Evolutionary conservation across 2,113 vertebrate species (phyloP).

Genomic region (Sylvia atricapilla): DNA sequence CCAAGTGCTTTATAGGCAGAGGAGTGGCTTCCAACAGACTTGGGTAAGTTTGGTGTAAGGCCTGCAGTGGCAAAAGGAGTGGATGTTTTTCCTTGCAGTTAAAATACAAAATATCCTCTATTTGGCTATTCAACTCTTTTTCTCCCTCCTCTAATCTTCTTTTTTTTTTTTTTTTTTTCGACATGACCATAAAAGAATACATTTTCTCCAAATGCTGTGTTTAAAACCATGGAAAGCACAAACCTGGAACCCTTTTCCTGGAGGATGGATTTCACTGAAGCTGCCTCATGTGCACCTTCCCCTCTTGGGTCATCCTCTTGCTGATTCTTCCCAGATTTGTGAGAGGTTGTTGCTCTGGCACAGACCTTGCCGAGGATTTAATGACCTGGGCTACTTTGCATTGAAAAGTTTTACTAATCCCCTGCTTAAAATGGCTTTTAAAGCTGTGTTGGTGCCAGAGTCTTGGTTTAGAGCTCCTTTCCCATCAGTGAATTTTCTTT

Average conservation of each 20-base stretch:
- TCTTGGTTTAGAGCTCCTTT: background rate
- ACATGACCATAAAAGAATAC: rapidly evolving
- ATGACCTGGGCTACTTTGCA: background rate
- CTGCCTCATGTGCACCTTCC: background rate
- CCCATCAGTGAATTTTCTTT: background rate
- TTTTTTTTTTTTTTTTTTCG: background rate
- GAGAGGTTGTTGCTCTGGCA: background rate
- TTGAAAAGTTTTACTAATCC: background rate
- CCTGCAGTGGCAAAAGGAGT: background rate
- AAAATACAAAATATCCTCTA: background rate
- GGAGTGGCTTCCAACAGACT: background rate
- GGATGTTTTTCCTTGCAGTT: background rate
- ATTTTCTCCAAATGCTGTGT: background rate
- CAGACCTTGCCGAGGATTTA: background rate
- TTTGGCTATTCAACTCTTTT: background rate
- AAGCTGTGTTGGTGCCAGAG: background rate
- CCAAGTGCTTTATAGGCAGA: background rate
- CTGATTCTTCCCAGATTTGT: background rate
- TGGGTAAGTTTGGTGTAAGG: background rate
- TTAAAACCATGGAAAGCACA: background rate
- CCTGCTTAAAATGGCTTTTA: background rate
- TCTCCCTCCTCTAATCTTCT: background rate
- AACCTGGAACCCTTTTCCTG: rapidly evolving
- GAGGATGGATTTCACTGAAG: background rate
- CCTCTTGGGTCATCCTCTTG: background rate